phyloP scores from a whole-genome alignment of 1,140 invertebrate genomes.

The Charaxes varanes region DNA sequence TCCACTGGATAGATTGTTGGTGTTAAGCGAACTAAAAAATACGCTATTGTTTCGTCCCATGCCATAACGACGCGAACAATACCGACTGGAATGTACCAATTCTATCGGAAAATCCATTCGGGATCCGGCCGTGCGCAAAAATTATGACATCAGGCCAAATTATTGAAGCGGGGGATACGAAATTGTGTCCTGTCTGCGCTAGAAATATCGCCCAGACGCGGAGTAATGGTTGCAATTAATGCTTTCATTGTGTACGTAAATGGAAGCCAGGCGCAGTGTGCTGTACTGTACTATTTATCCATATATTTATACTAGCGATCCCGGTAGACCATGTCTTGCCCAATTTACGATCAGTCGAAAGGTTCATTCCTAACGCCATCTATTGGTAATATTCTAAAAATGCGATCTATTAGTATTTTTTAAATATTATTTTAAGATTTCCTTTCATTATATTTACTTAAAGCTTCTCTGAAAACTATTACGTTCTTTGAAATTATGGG shows the following conservation, averaged over 20 bases:
- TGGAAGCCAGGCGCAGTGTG: neutral
- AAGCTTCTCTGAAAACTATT: too few species aligned
- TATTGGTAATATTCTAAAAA: too few species aligned
- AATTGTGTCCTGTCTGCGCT: constrained; percentile 29
- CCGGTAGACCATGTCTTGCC: too few species aligned
- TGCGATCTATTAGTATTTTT: too few species aligned
- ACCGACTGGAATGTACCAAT: constrained; percentile 39
- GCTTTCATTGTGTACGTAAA: constrained; percentile 6
- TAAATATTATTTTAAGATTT: too few species aligned
- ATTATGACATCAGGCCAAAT: constrained; percentile 61
- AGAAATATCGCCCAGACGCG: constrained; percentile 11
- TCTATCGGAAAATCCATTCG: constrained; percentile 61
- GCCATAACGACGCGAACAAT: constrained; percentile 29
- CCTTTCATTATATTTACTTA: too few species aligned
- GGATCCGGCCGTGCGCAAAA: constrained; percentile 49
- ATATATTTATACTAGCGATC: too few species aligned
- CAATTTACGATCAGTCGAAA: too few species aligned
- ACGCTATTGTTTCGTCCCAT: constrained; percentile 29
- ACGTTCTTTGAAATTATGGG: too few species aligned
- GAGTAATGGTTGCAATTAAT: constrained; percentile 12
- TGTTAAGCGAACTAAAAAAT: constrained; percentile 33
- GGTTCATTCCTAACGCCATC: too few species aligned
- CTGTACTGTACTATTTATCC: too few species aligned
- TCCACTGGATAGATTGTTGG: constrained; percentile 21
- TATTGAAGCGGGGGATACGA: constrained; percentile 49